These are phyloP conservation scores for Heteromormyrus szaboi DNA, from an alignment of 2,797 vertebrate genomes.

Conservation along the genomic window DNA sequence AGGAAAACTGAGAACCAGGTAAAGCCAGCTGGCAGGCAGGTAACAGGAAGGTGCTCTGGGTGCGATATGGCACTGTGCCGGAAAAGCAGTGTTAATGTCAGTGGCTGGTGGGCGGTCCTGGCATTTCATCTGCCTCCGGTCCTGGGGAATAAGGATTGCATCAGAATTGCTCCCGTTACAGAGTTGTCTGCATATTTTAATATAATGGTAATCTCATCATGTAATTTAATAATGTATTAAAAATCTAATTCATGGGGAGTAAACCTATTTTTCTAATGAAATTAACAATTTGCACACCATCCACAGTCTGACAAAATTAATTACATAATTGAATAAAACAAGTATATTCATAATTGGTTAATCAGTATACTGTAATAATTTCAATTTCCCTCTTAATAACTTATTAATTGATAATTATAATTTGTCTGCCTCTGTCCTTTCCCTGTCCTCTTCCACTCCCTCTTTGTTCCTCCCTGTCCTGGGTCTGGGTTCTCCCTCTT, in stretches of 20 bases:
- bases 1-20: neutral
- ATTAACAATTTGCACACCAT: neutral
- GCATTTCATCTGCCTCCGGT: conserved; percentile 32
- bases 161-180: neutral
- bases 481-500: neutral
- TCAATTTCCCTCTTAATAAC: conserved; percentile 2
- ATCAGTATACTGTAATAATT: neutral
- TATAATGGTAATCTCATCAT: neutral
- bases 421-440: neutral
- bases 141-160: neutral
- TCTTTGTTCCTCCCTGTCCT: conserved; percentile 9
- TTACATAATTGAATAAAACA: neutral
- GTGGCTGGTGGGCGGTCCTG: conserved; percentile 32
- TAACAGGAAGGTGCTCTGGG: neutral
- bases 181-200: neutral
- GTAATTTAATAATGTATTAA: neutral
- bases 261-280: neutral
- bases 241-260: neutral
- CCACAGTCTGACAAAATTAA: neutral
- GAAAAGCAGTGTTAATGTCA: conserved; percentile 28
- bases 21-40: neutral
- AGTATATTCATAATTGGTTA: neutral
- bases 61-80: conserved; percentile 37
- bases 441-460: neutral
- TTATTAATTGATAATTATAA: neutral